Base-by-base conservation (phyloP, 1,140 invertebrate genomes). In the Aphidius ervi region DNA sequence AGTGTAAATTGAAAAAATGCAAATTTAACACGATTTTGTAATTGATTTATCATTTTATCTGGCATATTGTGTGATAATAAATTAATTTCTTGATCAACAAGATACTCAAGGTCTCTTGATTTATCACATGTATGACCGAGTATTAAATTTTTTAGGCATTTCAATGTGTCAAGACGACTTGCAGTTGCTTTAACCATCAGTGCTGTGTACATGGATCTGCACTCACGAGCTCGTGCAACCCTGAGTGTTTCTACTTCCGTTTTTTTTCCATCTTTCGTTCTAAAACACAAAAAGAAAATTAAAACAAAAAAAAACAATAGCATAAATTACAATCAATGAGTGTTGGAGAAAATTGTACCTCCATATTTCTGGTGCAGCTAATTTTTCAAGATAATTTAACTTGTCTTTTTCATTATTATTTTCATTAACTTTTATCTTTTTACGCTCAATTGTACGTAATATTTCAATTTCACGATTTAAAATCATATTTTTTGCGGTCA, bases 391-490 rank as follows among this genome's bases (percentile, higher is more conserved):
- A 64, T 87, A 85, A 46, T 80, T 75, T 46, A 84, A 72, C 59
- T 85, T 81, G 61, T 81, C 81, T 16, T 80, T 75, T 59, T 83
- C 80, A 62, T 70, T 71, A 55, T 71, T 77, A 53, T 85, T 82
- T 65, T 82, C 75, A 61, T 78, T 81, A 1, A 85, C 74, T 67
- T 82, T 77, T 0, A 81, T 77, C 67, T 82, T 79, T 46, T 84
- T 81, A 43, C 78, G 77, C 65, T 88, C 86, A 47, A 89, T 87
- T 5, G 82, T 82, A 46, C 83, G 78, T 7, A 89, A 72, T 62
- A 88, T 73, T 69, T 86, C 82, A 9, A 88, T 82, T 75, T 89
- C 86, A 66, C 84, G 86, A 52, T 87, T 82, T 3, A 89, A 76
- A 37, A 88, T 74, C 41, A 85, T 61, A 1, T 67, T 40, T 79